A percentile compares a stretch with the other conserved stretches of the same genome.
Evolutionary conservation across 2,113 vertebrate species (phyloP).

Genomic region (Junco hyemalis): DNA sequence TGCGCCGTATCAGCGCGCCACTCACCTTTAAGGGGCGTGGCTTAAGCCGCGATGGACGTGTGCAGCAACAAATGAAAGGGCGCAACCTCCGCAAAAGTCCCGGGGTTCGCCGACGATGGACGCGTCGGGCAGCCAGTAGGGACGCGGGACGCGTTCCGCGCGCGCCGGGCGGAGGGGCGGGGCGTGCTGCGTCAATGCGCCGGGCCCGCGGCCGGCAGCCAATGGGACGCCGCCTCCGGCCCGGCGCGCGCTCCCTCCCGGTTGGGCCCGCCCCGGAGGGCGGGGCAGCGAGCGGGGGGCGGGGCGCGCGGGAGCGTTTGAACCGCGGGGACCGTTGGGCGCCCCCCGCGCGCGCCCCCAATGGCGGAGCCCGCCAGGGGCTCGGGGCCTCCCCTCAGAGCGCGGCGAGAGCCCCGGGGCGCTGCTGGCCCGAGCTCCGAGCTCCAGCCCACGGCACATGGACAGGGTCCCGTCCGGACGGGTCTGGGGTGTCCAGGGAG

Average conservation of each 20-base stretch:
- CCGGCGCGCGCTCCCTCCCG: not conserved
- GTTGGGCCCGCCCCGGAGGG: not conserved
- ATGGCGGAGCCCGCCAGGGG: not conserved
- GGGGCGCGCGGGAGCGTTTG: conserved; percentile 35
- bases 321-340: not conserved
- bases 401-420: too few relatives aligned
- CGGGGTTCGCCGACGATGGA: not conserved
- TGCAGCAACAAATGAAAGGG: not conserved
- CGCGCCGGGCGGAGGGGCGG: not conserved
- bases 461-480: not conserved
- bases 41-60: not conserved
- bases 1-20: not conserved
- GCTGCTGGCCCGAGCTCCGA: not conserved
- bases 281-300: not conserved
- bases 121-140: not conserved
- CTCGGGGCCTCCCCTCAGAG: not conserved
- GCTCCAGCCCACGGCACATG: not conserved
- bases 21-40: not conserved
- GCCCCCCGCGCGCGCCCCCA: not conserved
- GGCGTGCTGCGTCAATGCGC: not conserved
- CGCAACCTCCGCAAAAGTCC: not conserved
- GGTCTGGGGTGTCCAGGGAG: not conserved
- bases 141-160: fast-evolving
- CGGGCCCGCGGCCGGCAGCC: not conserved
- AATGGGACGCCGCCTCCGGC: not conserved